Percentiles rank a stretch among this genome's conserved stretches.
These are phyloP conservation scores for Cichlasoma orientale DNA, from an alignment of 2,797 vertebrate species.

Conservation along the genomic window DNA sequence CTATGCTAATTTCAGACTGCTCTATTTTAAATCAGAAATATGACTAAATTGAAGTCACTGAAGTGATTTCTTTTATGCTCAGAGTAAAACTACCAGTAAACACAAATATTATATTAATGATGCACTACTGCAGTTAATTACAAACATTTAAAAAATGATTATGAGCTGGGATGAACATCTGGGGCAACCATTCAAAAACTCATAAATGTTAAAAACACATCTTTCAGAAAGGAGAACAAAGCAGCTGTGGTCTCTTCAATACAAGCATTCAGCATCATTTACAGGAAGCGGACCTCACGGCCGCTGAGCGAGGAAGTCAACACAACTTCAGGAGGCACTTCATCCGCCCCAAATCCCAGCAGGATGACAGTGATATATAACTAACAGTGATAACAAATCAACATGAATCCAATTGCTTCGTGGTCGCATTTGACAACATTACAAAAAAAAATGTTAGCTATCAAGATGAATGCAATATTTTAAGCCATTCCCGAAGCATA, in stretches of 20 bases:
- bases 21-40: neutral
- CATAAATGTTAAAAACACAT: constrained; percentile 38
- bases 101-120: constrained; percentile 20
- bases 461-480: neutral
- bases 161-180: constrained; percentile 34
- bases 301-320: constrained; percentile 13
- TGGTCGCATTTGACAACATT: neutral
- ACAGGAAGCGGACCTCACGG: constrained; percentile 1
- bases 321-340: constrained; percentile 9
- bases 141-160: constrained; percentile 46
- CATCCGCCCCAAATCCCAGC: neutral
- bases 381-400: neutral
- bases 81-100: neutral
- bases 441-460: neutral
- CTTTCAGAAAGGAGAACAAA: constrained; percentile 41
- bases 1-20: neutral
- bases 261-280: constrained; percentile 22
- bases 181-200: constrained; percentile 42
- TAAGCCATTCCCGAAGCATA: neutral
- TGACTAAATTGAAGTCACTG: neutral
- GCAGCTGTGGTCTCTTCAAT: constrained; percentile 27
- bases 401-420: constrained; percentile 7
- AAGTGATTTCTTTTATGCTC: neutral
- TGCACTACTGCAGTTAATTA: constrained; percentile 33
- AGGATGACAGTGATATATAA: neutral